phyloP scores from a whole-genome alignment of 2,113 vertebrate genomes.

The Plecotus auritus region DNA sequence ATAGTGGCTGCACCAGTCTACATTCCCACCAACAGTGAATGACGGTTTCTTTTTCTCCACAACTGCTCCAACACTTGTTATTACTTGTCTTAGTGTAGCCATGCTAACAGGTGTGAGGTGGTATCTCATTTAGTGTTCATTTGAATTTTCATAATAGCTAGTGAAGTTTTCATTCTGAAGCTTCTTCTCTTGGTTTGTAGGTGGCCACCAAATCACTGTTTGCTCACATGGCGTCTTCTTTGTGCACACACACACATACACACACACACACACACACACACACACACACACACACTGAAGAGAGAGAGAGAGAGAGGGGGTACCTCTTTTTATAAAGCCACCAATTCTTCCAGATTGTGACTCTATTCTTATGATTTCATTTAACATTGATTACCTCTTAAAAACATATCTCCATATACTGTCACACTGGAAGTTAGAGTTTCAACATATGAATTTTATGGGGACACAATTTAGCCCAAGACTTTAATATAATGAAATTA shows the following conservation, averaged over 20 bases:
- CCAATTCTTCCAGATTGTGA: neutral
- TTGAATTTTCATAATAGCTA: neutral
- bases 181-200: neutral
- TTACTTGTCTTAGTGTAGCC: neutral
- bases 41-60: neutral
- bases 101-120: neutral
- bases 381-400: neutral
- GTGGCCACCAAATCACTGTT: neutral
- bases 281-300: too few relatives aligned
- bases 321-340: neutral
- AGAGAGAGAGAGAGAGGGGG: neutral
- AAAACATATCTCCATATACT: neutral
- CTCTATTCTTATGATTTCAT: neutral
- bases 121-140: neutral
- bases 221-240: neutral
- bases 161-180: neutral
- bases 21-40: neutral
- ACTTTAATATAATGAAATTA: neutral
- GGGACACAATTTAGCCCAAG: neutral
- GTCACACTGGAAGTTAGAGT: neutral
- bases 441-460: neutral
- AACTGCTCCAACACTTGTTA: neutral
- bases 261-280: too few relatives aligned
- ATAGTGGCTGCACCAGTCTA: neutral
- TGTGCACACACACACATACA: fast-evolving